Evolutionary conservation across 2,113 vertebrate genomes (phyloP).

Genomic region (Leiothrix lutea): DNA sequence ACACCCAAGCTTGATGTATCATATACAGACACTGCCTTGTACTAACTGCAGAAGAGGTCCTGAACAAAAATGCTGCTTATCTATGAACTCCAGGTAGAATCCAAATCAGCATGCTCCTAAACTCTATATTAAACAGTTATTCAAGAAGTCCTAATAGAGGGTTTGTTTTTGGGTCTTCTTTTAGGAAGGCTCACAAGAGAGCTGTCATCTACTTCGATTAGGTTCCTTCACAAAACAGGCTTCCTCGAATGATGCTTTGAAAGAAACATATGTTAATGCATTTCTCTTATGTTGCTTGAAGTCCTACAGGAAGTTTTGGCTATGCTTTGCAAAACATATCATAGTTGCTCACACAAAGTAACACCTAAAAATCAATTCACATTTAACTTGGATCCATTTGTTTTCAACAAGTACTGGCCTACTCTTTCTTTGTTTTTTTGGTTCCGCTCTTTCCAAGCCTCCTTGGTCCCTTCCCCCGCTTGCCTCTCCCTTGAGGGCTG

Average conservation of each 20-base stretch:
- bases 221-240: conserved; percentile 35
- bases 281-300: neutral
- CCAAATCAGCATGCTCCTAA: neutral
- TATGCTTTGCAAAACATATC: neutral
- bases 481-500: neutral
- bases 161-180: conserved; percentile 8
- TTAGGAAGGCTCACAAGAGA: conserved; percentile 37
- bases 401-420: neutral
- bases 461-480: neutral
- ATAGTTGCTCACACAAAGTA: neutral
- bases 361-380: neutral
- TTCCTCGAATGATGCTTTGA: conserved; percentile 13
- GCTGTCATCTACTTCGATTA: conserved; percentile 34
- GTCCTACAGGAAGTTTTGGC: neutral
- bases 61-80: neutral
- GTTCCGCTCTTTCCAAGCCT: neutral
- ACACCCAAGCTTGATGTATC: neutral
- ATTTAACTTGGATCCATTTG: neutral
- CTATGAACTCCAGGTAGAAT: neutral
- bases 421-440: neutral
- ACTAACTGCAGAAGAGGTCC: neutral
- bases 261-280: conserved; percentile 17
- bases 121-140: neutral
- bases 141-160: neutral
- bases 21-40: neutral